These are phyloP conservation scores for Drosophila neonasuta DNA, from an alignment of 2,888 invertebrate species.

Conservation along the genomic window DNA sequence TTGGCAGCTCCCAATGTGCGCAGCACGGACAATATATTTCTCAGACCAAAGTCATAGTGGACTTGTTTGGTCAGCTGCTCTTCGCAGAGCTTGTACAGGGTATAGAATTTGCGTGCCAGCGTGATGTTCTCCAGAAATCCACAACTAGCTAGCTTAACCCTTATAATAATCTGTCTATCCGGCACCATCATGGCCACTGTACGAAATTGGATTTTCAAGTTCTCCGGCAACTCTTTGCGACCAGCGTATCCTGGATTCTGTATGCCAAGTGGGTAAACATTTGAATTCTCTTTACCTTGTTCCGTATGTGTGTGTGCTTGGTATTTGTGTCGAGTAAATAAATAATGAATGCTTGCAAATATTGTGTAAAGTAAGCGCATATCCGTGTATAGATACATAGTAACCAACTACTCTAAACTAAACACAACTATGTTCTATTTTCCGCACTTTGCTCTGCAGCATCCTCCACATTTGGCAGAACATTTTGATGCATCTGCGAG, in stretches of 20 bases:
- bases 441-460: background rate
- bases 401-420: background rate
- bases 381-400: background rate
- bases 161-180: slow-evolving; percentile 97
- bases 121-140: slow-evolving; percentile 98
- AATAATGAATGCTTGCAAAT: slow-evolving; percentile 48
- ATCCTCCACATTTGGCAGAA: slow-evolving; percentile 13
- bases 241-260: slow-evolving; percentile 99
- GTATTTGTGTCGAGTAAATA: slow-evolving; percentile 30
- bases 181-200: slow-evolving; percentile 99
- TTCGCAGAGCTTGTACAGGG: slow-evolving; percentile 97
- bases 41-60: slow-evolving; percentile 97
- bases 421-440: slow-evolving; percentile 1
- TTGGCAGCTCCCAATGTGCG: slow-evolving; percentile 96
- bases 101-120: slow-evolving; percentile 97
- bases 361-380: slow-evolving; percentile 19
- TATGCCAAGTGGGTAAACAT: slow-evolving; percentile 36
- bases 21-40: slow-evolving; percentile 97
- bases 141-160: slow-evolving; percentile 97
- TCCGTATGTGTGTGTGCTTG: background rate
- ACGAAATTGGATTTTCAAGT: slow-evolving; percentile 97
- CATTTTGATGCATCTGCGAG: slow-evolving; percentile 52
- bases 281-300: slow-evolving; percentile 18
- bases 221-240: slow-evolving; percentile 97
- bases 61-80: slow-evolving; percentile 99